These are phyloP conservation scores for Tupaia tana DNA, from an alignment of 2,113 vertebrate genomes.

Conservation along the genomic window DNA sequence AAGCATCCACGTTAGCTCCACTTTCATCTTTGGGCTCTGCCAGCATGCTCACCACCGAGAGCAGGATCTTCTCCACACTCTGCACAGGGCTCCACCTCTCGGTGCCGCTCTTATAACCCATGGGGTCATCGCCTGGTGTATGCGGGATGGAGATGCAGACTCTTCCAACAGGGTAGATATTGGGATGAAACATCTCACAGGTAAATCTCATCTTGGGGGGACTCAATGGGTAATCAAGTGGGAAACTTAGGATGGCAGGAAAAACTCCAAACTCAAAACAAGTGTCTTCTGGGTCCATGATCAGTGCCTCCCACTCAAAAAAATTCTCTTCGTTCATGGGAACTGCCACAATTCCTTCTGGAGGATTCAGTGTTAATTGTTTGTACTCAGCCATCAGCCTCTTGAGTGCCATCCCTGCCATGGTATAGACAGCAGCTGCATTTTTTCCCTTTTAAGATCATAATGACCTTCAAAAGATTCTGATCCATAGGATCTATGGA, in stretches of 20 bases:
- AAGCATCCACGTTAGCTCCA: constrained; percentile 96
- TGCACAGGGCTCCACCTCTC: constrained; percentile 98
- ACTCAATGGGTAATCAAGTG: constrained; percentile 95
- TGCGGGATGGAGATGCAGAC: constrained; percentile 99
- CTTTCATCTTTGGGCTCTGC: constrained; percentile 99
- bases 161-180: constrained; percentile 97
- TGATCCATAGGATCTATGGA: too few species aligned
- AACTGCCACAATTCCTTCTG: too few species aligned
- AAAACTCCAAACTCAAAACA: constrained; percentile 99
- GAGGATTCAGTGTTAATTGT: too few species aligned
- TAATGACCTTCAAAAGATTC: too few species aligned
- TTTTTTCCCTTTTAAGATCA: too few species aligned
- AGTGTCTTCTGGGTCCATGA: constrained; percentile 98
- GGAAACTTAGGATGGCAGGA: constrained; percentile 96
- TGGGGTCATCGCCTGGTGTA: constrained; percentile 96
- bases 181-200: constrained; percentile 99
- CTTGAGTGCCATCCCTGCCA: too few species aligned
- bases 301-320: too few species aligned
- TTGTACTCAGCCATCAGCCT: too few species aligned
- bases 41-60: constrained; percentile 98
- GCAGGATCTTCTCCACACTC: constrained; percentile 98
- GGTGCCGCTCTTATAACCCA: constrained; percentile 98
- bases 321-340: too few species aligned
- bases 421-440: too few species aligned
- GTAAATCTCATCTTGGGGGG: constrained; percentile 99